Base-by-base conservation (phyloP, 2,113 vertebrate genomes). In the Melanocharis versteri region DNA sequence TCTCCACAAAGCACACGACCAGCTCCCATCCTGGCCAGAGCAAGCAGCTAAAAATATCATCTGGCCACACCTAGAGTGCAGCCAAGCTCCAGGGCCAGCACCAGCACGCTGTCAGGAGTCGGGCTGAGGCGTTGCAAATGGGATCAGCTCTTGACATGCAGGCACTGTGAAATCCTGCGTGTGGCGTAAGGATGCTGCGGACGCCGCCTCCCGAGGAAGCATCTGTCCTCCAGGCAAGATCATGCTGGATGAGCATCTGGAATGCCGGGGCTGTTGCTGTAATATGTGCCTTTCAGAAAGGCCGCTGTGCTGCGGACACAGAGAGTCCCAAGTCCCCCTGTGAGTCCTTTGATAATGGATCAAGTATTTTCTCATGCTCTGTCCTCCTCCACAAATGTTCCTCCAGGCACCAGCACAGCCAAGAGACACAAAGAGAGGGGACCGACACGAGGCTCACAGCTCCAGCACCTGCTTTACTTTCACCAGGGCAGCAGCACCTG, bases 31-130 rank as follows among this genome's bases (percentile, higher is more conserved):
- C 70, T 39, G 58, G 50, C 39, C 8, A 1, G 39, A 22, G 50
- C 33, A 37, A 45, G 28, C 48, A 33, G 45, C 70, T 57, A 69
- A 88, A 93, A 85, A 69, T 3, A 83, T 58, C 3, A 3, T 35
- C n/a, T 1, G 15, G 53, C 22, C 3, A 3, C 53, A 47, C 13
- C 18, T 37, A 27, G 58, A 69, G 45, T 0, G 0, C 28, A 69
- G 62, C 31, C 42, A 3, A 47, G 73, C 57, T 47, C 1, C 1
- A 37, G 33, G 2, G 28, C 35, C 3, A 3, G 51, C 68, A 70
- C 31, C 11, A 35, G 35, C 5, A 1, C 0, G 4, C 62, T 23
- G 39, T 17, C 53, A n/a, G 53, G 54, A 60, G 35, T 3, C 14
- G 15, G 39, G 71, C 69, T 1, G 9, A 69, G 61, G 39, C 0